Conservation (phyloP, 2,797 vertebrate species). For the Darevskia mixta region DNA sequence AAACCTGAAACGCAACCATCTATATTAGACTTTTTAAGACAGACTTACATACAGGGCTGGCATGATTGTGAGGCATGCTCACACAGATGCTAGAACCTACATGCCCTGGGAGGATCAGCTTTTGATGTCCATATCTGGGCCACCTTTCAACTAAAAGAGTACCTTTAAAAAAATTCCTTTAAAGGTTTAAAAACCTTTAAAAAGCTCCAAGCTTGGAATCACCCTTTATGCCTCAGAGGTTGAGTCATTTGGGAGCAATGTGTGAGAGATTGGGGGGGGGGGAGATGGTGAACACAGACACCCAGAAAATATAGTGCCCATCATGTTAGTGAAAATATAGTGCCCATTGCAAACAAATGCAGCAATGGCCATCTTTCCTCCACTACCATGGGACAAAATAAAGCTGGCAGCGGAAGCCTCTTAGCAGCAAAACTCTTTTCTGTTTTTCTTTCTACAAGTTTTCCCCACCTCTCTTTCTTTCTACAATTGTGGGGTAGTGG, state of each 20-base stretch:
- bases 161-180: too few species aligned
- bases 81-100: neutral
- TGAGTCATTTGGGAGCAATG: neutral
- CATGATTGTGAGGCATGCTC: neutral
- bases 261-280: neutral
- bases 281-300: neutral
- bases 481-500: too few species aligned
- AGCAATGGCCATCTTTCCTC: too few species aligned
- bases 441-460: too few species aligned
- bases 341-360: too few species aligned
- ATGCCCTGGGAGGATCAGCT: neutral
- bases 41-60: neutral
- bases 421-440: too few species aligned
- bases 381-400: too few species aligned
- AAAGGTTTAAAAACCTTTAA: too few species aligned
- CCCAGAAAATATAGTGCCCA: neutral
- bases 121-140: neutral
- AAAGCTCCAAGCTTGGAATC: neutral
- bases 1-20: too few species aligned
- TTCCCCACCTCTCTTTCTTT: too few species aligned
- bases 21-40: neutral
- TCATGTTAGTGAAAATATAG: neutral
- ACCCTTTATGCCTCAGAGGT: neutral
- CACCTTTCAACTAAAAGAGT: too few species aligned
- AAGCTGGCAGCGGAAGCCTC: too few species aligned